Conservation (phyloP, 2,888 invertebrate genomes). For the Saturnia pavonia region DNA sequence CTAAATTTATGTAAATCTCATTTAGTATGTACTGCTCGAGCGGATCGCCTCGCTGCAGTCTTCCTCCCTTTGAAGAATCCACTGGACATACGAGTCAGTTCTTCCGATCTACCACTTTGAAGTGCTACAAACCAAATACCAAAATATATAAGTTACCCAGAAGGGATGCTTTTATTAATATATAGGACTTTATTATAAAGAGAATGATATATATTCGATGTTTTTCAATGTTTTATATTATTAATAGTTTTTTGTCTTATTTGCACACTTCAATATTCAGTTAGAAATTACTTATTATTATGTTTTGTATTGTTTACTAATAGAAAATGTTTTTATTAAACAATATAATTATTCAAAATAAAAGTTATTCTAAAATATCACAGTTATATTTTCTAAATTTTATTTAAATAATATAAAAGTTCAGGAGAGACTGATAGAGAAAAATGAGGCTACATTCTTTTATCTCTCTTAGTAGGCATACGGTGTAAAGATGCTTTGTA, state of each 20-base stretch:
- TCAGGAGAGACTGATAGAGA: background rate
- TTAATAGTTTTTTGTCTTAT: no score
- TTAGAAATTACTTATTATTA: no score
- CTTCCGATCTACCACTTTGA: constrained; percentile 68
- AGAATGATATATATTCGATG: background rate
- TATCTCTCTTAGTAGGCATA: background rate
- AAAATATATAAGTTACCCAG: background rate
- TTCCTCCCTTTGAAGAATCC: constrained; percentile 89
- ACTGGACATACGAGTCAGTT: constrained; percentile 74
- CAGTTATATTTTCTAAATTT: background rate
- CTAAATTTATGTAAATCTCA: no score
- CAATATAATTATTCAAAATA: background rate
- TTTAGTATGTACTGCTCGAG: no score
- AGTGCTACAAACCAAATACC: constrained; percentile 73
- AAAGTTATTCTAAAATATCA: background rate
- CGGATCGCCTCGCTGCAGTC: constrained; percentile 89
- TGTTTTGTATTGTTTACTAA: no score
- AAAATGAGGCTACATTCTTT: background rate
- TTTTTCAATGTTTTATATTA: background rate
- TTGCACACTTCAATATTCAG: no score
- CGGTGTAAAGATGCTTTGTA: background rate
- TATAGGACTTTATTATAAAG: background rate
- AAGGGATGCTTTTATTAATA: background rate
- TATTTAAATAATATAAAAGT: background rate
- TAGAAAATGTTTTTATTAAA: no score